phyloP scores from a whole-genome alignment of 2,113 vertebrate species.

The Todiramphus chloris region DNA sequence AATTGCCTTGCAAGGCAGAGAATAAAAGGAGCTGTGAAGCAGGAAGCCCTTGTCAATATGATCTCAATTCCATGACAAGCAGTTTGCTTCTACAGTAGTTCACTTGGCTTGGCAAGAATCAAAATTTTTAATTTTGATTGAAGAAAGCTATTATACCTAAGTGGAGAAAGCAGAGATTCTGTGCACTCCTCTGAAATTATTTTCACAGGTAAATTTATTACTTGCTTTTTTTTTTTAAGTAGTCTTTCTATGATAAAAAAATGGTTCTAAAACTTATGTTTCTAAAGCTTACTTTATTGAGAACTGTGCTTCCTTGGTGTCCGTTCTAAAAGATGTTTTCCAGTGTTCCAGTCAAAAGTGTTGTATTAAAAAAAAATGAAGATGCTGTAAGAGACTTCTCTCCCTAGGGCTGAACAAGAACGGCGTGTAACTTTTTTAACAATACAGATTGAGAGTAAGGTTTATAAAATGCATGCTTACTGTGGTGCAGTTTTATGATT shows the following conservation, averaged over 20 bases:
- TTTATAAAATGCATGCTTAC: background rate
- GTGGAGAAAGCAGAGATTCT: background rate
- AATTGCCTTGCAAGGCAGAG: background rate
- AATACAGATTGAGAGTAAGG: background rate
- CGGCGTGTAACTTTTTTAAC: background rate
- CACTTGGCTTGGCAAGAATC: background rate
- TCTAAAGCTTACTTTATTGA: background rate
- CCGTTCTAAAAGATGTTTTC: background rate
- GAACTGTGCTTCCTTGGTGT: background rate
- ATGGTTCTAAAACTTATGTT: no score
- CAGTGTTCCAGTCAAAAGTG: background rate
- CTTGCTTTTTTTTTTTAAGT: background rate
- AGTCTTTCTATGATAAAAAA: background rate
- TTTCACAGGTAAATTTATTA: background rate
- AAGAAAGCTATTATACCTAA: background rate
- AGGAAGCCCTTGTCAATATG: background rate
- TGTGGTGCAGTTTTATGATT: background rate
- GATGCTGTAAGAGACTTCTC: background rate
- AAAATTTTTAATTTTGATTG: background rate
- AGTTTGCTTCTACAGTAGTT: background rate
- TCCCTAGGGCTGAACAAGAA: background rate
- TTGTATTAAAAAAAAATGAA: background rate
- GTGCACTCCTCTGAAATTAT: background rate
- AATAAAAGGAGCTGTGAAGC: background rate
- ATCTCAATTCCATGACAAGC: background rate